Evolutionary conservation across 2,888 invertebrate species (phyloP).

Genomic region (Ormia ochracea): DNA sequence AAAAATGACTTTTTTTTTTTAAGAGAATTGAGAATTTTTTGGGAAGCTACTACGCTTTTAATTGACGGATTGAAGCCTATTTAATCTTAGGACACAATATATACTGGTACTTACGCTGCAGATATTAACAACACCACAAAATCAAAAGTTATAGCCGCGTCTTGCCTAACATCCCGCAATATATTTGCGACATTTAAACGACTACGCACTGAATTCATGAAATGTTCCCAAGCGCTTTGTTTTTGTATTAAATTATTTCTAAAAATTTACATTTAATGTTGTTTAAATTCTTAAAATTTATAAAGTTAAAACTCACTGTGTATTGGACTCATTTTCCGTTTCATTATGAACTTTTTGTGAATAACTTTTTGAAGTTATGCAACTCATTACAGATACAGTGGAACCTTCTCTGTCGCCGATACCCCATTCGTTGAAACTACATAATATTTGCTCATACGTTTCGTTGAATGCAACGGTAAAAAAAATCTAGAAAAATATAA

Average conservation of each 20-base stretch:
- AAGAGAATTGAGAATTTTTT: too few species aligned
- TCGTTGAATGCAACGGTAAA: conserved; percentile 81
- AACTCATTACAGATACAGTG: conserved; percentile 81
- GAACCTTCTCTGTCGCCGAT: conserved; percentile 81
- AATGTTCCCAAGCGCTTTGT: conserved; percentile 79
- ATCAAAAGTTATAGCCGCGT: conserved; percentile 86
- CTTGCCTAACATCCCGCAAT: conserved; percentile 82
- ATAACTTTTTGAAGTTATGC: conserved; percentile 77
- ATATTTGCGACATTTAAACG: conserved; percentile 85
- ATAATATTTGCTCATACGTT: conserved; percentile 80
- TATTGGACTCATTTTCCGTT: conserved; percentile 60
- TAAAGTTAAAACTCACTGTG: conserved; percentile 58
- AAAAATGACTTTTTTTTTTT: too few species aligned
- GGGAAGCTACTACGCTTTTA: too few species aligned
- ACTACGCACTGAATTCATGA: conserved; percentile 82
- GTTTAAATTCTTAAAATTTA: neutral
- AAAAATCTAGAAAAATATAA: conserved; percentile 73
- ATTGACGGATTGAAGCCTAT: too few species aligned
- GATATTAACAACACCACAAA: conserved; percentile 84
- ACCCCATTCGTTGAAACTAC: conserved; percentile 80
- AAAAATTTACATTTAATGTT: conserved; percentile 1
- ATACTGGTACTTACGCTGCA: conserved; percentile 81
- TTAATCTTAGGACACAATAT: too few species aligned
- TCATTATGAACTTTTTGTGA: conserved; percentile 60
- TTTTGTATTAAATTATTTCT: conserved; percentile 68